Evolutionary conservation across 2,797 vertebrate species (phyloP), one percentile per base, ranked within the genome.

Genomic region (Alectoris magna): DNA sequence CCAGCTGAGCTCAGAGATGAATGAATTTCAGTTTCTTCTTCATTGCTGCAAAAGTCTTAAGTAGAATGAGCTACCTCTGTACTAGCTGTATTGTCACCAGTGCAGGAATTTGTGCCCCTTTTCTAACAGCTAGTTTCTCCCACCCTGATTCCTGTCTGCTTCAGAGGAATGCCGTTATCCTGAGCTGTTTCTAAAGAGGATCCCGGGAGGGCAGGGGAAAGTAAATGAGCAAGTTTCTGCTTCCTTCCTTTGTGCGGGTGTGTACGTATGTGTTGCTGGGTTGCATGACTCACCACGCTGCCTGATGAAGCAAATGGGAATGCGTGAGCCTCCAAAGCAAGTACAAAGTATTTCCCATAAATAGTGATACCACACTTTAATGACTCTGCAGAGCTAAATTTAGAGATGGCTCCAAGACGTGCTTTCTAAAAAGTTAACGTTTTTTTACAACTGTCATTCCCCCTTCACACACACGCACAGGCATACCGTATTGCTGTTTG

Each of bases 301-400:
- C 80, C 78, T 59, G 78, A 74, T 73, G 90, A 91, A 74, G 84
- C 74, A 41, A 91, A 71, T 77, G 80, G 68, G 60, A 46, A 81
- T 60, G 81, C 0, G 0, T 79, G 70, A 84, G 69, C 83, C 92
- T 91, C 84, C 72, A 71, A 53, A 88, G 68, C 83, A n/a, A 86
- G 55, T 91, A 43, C 60, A 24, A 90, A 77, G 73, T 69, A 24
- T 88, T 94, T 88, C 29, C 96, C 88, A 82, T 93, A 93, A 97
- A 90, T 78, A 94, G 94, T 5, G 58, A 84, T 87, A 59, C 75
- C 60, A 51, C 62, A n/a, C 56, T 62, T 87, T 70, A 71, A 55
- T 63, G 88, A 84, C 87, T 93, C 83, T 16, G n/a, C 34, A 39
- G 69, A 66, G 84, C 89, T 96, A 88, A 82, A 81, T 74, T 84